Conservation (phyloP, 2,797 vertebrate species). For the Vespertilio murinus region DNA sequence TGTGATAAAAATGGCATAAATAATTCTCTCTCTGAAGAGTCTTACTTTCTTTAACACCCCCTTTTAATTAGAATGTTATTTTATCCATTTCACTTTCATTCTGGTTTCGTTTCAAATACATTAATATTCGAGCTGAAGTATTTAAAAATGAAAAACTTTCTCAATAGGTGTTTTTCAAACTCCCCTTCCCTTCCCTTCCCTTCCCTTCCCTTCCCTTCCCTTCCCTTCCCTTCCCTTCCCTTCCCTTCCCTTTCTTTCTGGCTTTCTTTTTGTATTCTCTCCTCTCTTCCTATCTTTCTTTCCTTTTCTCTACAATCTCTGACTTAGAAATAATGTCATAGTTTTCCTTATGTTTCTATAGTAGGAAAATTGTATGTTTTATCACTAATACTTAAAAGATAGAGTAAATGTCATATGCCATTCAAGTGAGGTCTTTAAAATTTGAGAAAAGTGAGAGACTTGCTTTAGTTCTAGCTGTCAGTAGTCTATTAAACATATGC, state of each 20-base stretch:
- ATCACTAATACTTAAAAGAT: neutral
- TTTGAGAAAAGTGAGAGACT: neutral
- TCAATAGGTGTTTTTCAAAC: neutral
- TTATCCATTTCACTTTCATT: conserved; percentile 10
- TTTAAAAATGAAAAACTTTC: conserved; percentile 29
- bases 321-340: neutral
- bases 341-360: neutral
- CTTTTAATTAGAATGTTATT: conserved; percentile 7
- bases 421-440: neutral
- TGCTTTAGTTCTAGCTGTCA: neutral
- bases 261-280: too few species aligned
- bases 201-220: too few species aligned
- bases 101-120: conserved; percentile 43
- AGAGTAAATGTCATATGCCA: neutral
- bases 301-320: neutral
- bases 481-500: neutral
- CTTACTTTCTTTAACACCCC: neutral
- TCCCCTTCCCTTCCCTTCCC: neutral
- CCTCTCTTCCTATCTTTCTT: neutral
- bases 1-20: neutral
- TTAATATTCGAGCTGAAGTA: conserved; percentile 12
- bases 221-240: too few species aligned
- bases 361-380: neutral
- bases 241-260: neutral
- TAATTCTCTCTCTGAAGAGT: neutral